Conservation (phyloP, 2,113 vertebrate genomes). For the Laticauda laticaudata region DNA sequence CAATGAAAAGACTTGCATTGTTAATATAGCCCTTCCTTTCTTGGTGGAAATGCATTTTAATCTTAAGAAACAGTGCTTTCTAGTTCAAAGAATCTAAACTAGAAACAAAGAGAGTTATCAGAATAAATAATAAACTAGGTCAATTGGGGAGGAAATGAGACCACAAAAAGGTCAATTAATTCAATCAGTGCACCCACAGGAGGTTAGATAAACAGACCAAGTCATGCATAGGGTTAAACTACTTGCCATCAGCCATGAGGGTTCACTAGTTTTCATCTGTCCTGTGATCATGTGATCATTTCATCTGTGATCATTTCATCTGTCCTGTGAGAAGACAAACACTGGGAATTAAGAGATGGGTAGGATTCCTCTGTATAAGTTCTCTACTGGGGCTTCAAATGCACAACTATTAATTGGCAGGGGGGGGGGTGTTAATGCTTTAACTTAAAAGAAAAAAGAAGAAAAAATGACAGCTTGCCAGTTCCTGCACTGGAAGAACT, state of each 20-base stretch:
- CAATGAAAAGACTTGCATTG: slow-evolving; percentile 4
- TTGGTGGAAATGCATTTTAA: neutral
- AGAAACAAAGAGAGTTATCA: neutral
- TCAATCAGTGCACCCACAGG: neutral
- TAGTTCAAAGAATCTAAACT: neutral
- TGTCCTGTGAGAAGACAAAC: neutral
- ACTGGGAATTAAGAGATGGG: neutral
- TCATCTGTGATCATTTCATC: too few relatives aligned
- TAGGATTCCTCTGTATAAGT: neutral
- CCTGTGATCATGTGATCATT: neutral
- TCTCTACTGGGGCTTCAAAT: neutral
- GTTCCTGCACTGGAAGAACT: neutral
- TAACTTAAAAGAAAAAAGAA: neutral
- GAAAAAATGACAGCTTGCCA: neutral
- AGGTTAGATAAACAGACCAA: neutral
- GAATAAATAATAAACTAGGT: neutral
- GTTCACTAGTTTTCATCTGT: neutral
- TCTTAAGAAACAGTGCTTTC: neutral
- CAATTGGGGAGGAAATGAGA: neutral
- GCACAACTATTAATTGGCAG: neutral
- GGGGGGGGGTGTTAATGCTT: neutral
- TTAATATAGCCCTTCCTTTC: neutral
- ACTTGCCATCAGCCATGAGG: neutral
- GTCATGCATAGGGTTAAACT: neutral
- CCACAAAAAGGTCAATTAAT: neutral